Base-by-base conservation (phyloP, 1,140 invertebrate species). In the Macrobrachium nipponense region DNA sequence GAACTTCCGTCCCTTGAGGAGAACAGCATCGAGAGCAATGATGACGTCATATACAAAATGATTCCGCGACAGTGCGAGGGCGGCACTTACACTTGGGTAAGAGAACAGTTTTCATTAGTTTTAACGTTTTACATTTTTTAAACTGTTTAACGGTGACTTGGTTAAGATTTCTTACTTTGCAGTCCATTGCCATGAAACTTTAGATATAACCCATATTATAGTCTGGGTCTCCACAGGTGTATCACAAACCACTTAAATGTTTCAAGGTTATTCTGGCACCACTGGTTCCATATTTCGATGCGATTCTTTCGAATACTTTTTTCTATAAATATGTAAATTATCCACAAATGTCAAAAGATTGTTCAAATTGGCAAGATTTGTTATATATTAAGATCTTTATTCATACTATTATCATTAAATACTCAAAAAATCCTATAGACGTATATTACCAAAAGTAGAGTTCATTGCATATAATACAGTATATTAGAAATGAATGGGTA, bases 31-130 rank as follows among this genome's bases (percentile, higher is more conserved):
- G 60, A 64, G 18, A 58, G 72, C 15, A 15, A 11, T 0, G 77
- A 84, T 10, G 77, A 84, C 17, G 60, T 79, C 7, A 66, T 87
- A 17, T 87, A 83, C 20, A 62, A 84, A 11, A 43, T 87, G 11
- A 80, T 87, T 18, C 87, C 87, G 6, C 75, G 68, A 15, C 87
- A 87, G 70, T 60, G 51, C 7, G 43, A 87, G 15, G 81, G 77
- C 20, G 81, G 86, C 58, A 78, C 72, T 43, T 87, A 87, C 36
- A 84, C 81, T 7, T 87, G 87, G 87, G 87, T 87, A 17, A 78
- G 86, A 68, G 12, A 8, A 0, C 27, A 4, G 27, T 36, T 36
- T 36, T 36, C 27, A 2, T 36, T 36, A 36, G 27, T 4, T 36
- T 36, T 36, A 36, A 36, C 27, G 4, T 36, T 36, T 36, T 36